Base-by-base conservation (phyloP, 2,797 vertebrate genomes). In the Etheostoma perlongum region DNA sequence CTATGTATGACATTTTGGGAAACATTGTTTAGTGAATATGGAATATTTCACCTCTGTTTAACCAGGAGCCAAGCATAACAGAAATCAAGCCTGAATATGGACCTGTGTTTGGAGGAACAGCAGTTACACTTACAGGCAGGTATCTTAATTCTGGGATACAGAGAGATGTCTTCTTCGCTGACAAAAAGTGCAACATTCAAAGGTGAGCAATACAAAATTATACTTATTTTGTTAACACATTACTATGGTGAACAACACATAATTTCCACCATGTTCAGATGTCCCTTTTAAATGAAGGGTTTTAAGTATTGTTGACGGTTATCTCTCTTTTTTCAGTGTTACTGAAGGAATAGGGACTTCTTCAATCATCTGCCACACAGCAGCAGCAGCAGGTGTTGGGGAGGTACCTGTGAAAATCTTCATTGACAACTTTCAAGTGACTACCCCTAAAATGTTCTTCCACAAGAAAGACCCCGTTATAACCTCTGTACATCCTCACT, bases 31-130 rank as follows among this genome's bases (percentile, higher is more conserved):
- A n/a, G 8, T 76, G 18, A 10, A 40, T 40, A 47, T 40, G 1
- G 33, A 4, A 23, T 4, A 23, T 51, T 55, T 53, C 10, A 21
- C n/a, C 16, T 65, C 5, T 52, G 15, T 81, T 40, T 27, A 12
- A 76, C 58, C 89, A 99, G 98, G 95, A 95, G 27, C 97, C 98
- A 1, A 74, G 4, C 33, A 67, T 99, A 83, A 95, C 83, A 27
- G 76, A 92, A 23, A 89, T 99, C 72, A 79, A 74, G 1, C 98
- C 98, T 15, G 79, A 83, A 0, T 95, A 93, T 36, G 98, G 98
- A 16, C 98, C 98, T 0, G 75, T 13, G 64, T 90, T 94, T 44
- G 98, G 98, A 81, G 98, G 97, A 61, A 97, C 97, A 23, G 27
- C 55, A 40, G 89, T 99, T 25, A 97, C 93, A 0, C 88, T 99